A percentile compares a stretch with the other conserved stretches of the same genome.
These are phyloP conservation scores for Erythrocercus mccallii DNA, from an alignment of 2,113 vertebrate species.

Conservation along the genomic window DNA sequence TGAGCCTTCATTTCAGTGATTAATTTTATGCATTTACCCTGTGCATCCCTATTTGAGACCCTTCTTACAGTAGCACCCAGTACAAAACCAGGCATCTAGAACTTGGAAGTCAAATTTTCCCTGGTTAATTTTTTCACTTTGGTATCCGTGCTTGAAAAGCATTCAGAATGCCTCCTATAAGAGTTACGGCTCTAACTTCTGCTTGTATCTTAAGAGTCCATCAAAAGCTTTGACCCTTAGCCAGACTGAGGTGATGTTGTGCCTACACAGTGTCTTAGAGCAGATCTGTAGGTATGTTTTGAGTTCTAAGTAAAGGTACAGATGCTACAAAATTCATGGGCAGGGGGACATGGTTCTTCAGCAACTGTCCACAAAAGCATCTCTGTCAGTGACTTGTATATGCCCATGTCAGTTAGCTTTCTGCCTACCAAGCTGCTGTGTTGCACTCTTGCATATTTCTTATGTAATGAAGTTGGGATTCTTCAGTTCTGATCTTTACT, in stretches of 20 bases:
- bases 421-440: neutral
- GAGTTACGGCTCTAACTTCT: neutral
- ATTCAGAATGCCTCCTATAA: neutral
- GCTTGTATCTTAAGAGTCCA: neutral
- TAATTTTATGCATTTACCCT: neutral
- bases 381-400: neutral
- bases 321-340: neutral
- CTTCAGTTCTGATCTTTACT: neutral
- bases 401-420: fast-evolving
- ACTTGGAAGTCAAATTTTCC: neutral
- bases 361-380: neutral
- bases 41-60: fast-evolving
- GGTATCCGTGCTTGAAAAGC: neutral
- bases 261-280: neutral
- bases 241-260: neutral
- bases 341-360: neutral
- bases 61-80: neutral
- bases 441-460: neutral
- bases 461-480: neutral
- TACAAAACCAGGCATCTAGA: neutral
- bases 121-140: neutral
- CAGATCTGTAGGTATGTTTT: neutral
- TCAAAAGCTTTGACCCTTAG: neutral
- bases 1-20: neutral
- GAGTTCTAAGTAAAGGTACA: neutral